These are phyloP conservation scores for Tipula vernalis DNA, from an alignment of 2,888 invertebrate species.

Conservation along the genomic window DNA sequence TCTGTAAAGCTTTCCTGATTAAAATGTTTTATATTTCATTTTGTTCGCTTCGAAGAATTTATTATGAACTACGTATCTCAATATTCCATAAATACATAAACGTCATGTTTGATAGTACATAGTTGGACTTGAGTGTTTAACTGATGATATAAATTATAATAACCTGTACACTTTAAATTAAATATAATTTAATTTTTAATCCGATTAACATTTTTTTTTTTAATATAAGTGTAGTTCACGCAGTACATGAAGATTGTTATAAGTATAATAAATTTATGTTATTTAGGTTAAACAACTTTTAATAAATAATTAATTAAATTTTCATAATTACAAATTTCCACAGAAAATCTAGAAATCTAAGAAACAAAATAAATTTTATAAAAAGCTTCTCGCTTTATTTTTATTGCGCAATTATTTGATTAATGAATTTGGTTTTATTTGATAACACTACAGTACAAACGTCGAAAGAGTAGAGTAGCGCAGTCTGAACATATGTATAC, in stretches of 20 bases:
- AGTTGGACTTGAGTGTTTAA: not conserved
- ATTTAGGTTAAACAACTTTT: not conserved
- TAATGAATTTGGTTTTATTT: not conserved
- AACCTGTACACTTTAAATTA: not conserved
- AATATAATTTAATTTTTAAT: not conserved
- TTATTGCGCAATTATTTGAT: not conserved
- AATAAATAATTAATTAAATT: not conserved
- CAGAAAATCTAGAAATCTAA: not conserved
- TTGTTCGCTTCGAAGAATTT: not conserved
- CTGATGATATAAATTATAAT: not conserved
- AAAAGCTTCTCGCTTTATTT: not conserved
- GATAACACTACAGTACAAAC: not conserved
- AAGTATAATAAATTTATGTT: not conserved
- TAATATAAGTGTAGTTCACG: not conserved
- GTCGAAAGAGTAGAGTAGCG: not conserved
- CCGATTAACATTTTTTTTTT: not conserved
- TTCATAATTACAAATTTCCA: not conserved
- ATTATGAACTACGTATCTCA: not conserved
- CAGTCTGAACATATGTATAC: not conserved
- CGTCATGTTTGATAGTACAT: not conserved
- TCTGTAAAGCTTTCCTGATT: not conserved
- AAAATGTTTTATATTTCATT: not conserved
- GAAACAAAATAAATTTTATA: too few relatives aligned
- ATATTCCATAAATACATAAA: not conserved
- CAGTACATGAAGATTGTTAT: not conserved